These are phyloP conservation scores for Geopemphigus sp. DNA, from an alignment of 1,140 invertebrate species.

Conservation along the genomic window DNA sequence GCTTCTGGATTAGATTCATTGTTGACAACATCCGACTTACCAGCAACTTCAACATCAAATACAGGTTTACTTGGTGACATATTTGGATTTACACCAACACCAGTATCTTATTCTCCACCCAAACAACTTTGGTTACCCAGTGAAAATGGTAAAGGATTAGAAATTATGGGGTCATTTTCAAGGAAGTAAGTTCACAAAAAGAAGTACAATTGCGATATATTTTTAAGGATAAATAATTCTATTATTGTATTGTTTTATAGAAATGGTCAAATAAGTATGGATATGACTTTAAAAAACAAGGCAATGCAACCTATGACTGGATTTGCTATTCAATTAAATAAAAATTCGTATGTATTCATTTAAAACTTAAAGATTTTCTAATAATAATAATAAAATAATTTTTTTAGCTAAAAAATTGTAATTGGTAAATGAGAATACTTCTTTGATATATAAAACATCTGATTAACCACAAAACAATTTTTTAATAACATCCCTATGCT, in stretches of 20 bases:
- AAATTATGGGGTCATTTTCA: slow-evolving; percentile 93
- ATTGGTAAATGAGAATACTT: too few relatives aligned
- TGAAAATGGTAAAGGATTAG: slow-evolving; percentile 95
- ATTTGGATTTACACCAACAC: slow-evolving; percentile 74
- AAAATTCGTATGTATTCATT: slow-evolving; percentile 69
- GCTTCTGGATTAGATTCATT: slow-evolving; percentile 81
- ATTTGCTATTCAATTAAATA: slow-evolving; percentile 98
- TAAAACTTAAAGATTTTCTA: too few relatives aligned
- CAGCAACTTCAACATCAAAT: slow-evolving; percentile 59
- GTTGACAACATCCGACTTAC: slow-evolving; percentile 58
- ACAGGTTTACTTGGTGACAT: slow-evolving; percentile 84
- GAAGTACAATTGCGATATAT: neutral
- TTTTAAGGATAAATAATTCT: slow-evolving; percentile 32
- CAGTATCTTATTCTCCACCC: slow-evolving; percentile 71
- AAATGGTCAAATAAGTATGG: slow-evolving; percentile 87
- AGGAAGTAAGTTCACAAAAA: slow-evolving; percentile 60
- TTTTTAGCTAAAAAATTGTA: too few relatives aligned
- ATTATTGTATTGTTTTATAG: slow-evolving; percentile 56
- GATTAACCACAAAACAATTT: too few relatives aligned
- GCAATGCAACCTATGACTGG: slow-evolving; percentile 96
- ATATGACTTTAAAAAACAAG: slow-evolving; percentile 95
- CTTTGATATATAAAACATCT: too few relatives aligned
- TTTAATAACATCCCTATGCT: too few relatives aligned
- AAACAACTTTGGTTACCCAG: slow-evolving; percentile 92
- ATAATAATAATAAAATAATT: too few relatives aligned